Evolutionary conservation across 1,140 invertebrate species (phyloP).

Genomic region (Pristionchus pacificus): DNA sequence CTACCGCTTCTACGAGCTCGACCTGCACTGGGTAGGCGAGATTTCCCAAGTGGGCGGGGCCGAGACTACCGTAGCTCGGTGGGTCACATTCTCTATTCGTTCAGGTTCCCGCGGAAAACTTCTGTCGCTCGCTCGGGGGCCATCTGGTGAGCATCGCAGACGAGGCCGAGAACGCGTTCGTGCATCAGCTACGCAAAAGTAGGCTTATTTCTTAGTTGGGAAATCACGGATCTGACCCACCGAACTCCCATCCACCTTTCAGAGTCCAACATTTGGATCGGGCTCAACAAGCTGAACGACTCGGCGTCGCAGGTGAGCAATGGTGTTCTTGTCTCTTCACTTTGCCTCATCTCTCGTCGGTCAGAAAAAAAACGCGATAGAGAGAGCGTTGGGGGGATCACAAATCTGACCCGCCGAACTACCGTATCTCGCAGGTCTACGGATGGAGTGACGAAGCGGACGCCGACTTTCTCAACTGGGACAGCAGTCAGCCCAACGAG

Average conservation of each 20-base stretch:
- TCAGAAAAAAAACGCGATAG: no score
- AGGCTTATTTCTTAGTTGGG: background rate
- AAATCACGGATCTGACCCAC: background rate
- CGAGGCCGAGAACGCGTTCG: constrained; percentile 46
- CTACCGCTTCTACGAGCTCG: constrained; percentile 50
- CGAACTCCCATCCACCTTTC: constrained; percentile 6
- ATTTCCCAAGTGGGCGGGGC: no score
- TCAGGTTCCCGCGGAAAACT: constrained; percentile 53
- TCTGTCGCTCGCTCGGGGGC: constrained; percentile 47
- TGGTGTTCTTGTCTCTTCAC: no score
- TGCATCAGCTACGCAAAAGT: constrained; percentile 49
- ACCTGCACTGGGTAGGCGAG: constrained; percentile 20
- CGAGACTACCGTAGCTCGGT: no score
- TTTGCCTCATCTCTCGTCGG: no score
- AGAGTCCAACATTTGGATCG: constrained; percentile 56
- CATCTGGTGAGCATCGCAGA: constrained; percentile 47
- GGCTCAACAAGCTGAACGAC: constrained; percentile 47
- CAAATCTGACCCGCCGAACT: no score
- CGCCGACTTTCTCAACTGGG: constrained; percentile 49
- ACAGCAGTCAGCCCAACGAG: constrained; percentile 50
- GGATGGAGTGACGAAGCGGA: constrained; percentile 43
- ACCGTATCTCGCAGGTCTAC: no score
- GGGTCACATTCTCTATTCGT: constrained; percentile 12
- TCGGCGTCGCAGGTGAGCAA: no score
- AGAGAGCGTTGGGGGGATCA: no score